Evolutionary conservation across 2,113 vertebrate genomes (phyloP), one percentile per base, ranked within the genome.

Genomic region (Pollachius pollachius): DNA sequence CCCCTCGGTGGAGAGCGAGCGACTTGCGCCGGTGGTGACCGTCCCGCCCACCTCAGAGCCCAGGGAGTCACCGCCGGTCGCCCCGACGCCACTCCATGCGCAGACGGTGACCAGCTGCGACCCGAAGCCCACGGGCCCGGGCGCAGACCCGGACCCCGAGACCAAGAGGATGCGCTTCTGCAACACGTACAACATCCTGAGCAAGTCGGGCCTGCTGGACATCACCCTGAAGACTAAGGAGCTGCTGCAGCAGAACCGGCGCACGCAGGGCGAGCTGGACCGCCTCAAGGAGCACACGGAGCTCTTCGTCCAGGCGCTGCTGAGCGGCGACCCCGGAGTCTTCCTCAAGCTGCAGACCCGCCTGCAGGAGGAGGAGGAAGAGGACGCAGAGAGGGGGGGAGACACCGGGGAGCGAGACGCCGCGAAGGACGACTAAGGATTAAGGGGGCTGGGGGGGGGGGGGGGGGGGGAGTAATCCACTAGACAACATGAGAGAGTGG

Each of bases 211-310:
- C 0, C 78, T 97, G 84, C 90, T 98, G 73, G 94, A 94, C 86
- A 98, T 97, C 77, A 95, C 95, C 3, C 89, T 98, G 25, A 94
- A 96, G 74, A 96, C 95, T 58, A 97, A 97, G 91, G 96, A 97
- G 84, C 81, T 98, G 68, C 94, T 96, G 66, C 91, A 94, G 60
- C 94, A 95, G 85, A 99, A 96, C 89, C 94, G 95, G 4, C 92
- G 93, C 73, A 96, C 94, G 0, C 95, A 97, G 85, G 80, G 68
- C 0, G 94, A 99, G 73, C 83, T 99, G 19, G 95, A 97, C 65
- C 89, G 83, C 12, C 93, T 99, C 3, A 94, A 92, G 66, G 89
- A 94, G 60, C 93, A 97, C 78, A 94, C 95, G 0, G 88, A 88
- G 70, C 91, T 98, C 25, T 94, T 96, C 58, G 70, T 95, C 17